Percentiles rank a stretch among this genome's conserved stretches.
phyloP scores from a whole-genome alignment of 2,113 vertebrate species.

The Ciconia boyciana region DNA sequence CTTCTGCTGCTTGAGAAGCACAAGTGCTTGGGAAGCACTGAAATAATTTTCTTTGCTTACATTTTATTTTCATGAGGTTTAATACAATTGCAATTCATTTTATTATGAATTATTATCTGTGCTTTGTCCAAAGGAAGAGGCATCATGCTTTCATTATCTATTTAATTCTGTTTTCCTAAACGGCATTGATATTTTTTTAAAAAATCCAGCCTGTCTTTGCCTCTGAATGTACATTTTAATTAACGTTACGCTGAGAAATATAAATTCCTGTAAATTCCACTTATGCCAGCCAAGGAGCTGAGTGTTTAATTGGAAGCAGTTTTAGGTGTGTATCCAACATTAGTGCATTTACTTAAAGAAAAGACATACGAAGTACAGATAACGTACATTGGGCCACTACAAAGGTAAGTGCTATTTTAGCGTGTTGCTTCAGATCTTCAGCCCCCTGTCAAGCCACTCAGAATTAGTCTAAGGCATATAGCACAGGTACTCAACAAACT shows the following conservation, averaged over 20 bases:
- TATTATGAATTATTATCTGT: neutral
- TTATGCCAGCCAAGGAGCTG: neutral
- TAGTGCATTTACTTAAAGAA: neutral
- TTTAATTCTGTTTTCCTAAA: constrained; percentile 1
- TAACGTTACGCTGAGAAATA: neutral
- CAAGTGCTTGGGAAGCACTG: neutral
- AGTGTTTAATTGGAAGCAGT: neutral
- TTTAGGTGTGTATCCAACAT: neutral
- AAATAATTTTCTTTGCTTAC: neutral
- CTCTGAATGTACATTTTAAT: constrained; percentile 19
- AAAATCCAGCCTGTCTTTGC: neutral
- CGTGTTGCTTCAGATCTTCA: neutral
- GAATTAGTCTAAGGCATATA: neutral
- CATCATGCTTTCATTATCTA: neutral
- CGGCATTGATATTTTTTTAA: neutral
- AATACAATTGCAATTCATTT: constrained; percentile 10
- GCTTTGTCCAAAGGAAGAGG: neutral
- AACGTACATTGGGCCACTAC: rapidly evolving
- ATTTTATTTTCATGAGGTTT: constrained; percentile 25
- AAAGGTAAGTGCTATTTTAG: neutral
- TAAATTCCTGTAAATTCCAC: neutral
- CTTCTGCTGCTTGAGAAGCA: neutral
- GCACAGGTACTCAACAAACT: neutral
- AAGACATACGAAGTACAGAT: neutral
- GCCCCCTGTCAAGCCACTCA: neutral